Base-by-base conservation (phyloP, 2,797 vertebrate species). In the Darevskia mixta region DNA sequence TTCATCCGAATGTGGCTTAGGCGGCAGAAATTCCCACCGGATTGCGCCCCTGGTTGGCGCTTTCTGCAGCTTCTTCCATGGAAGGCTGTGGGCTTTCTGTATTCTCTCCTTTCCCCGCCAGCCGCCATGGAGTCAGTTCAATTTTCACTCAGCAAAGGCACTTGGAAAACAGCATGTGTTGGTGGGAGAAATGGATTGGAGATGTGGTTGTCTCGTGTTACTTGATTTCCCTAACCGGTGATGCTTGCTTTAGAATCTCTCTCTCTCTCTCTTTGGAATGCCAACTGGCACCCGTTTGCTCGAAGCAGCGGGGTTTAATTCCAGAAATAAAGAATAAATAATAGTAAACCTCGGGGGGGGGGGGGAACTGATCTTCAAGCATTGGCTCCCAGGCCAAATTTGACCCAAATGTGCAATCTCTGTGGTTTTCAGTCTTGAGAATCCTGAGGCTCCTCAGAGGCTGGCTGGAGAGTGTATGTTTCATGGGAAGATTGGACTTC, bases 131-230 rank as follows among this genome's bases (percentile, higher is more conserved):
- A 79, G 29, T 45, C 38, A 6, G 23, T 84, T 55, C 32, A 55
- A 9, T 55, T 73, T 84, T 79, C 29, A 15, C 43, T 83, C 25
- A 20, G 20, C 35, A 88, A 27, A 80, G 88, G 45, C 87, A 78
- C 49, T 45, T 93, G 38, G 75, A 76, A 83, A 88, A 79, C 89
- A 91, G 83, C 72, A 93, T 49, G 80, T 38, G 29, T 8, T 93
- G 90, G 67, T 87, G 43, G 82, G 80, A 88, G 84, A 79, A 64
- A 32, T 43, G 43, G 41, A 64, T 82, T 79, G 49, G 38, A 80
- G 81, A 86, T 87, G 78, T 83, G 86, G 38, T 86, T 83, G 76
- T 93, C 91, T 91, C 84, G 92, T 77, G 13, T 79, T 81, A 3
- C 43, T 91, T 79, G 49, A 69, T 88, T 79, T 88, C 75, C n/a